Evolutionary conservation across 1,140 invertebrate species (phyloP).

Genomic region (Ptiloglossa arizonensis): DNA sequence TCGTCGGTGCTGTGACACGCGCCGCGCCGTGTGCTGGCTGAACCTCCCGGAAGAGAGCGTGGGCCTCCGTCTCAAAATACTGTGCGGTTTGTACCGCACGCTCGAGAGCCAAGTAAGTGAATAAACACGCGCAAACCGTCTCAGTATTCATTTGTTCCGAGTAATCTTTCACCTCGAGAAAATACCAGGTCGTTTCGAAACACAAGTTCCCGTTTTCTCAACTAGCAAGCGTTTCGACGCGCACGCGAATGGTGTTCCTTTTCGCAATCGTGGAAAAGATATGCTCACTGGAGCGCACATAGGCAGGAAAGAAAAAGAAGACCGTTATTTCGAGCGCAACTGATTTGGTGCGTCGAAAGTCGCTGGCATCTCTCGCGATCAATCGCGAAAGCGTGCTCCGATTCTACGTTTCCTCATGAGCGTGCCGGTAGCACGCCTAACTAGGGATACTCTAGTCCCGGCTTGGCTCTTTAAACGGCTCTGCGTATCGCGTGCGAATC

Average conservation of each 20-base stretch:
- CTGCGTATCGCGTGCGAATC: constrained; percentile 44
- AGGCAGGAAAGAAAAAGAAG: constrained; percentile 27
- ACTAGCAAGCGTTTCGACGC: background rate
- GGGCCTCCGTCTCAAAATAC: constrained; percentile 72
- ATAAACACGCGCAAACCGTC: constrained; percentile 42
- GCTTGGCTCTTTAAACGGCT: constrained; percentile 68
- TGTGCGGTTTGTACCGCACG: constrained; percentile 55
- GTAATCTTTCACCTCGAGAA: background rate
- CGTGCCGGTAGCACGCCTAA: constrained; percentile 58
- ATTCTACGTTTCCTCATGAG: constrained; percentile 43
- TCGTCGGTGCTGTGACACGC: constrained; percentile 55
- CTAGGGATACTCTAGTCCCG: constrained; percentile 54
- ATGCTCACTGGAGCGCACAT: constrained; percentile 37
- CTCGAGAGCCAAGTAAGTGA: constrained; percentile 71
- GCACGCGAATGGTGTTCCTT: background rate
- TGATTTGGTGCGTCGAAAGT: constrained; percentile 38
- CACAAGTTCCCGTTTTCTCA: background rate
- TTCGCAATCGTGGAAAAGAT: constrained; percentile 28
- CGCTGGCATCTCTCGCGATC: constrained; percentile 25
- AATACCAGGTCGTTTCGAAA: constrained; percentile 11
- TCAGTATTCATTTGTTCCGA: background rate
- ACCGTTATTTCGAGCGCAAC: constrained; percentile 50
- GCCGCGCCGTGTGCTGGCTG: constrained; percentile 58
- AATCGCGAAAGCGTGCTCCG: constrained; percentile 36
- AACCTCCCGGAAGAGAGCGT: constrained; percentile 71